phyloP scores from a whole-genome alignment of 2,113 vertebrate species.

The Bubo bubo region DNA sequence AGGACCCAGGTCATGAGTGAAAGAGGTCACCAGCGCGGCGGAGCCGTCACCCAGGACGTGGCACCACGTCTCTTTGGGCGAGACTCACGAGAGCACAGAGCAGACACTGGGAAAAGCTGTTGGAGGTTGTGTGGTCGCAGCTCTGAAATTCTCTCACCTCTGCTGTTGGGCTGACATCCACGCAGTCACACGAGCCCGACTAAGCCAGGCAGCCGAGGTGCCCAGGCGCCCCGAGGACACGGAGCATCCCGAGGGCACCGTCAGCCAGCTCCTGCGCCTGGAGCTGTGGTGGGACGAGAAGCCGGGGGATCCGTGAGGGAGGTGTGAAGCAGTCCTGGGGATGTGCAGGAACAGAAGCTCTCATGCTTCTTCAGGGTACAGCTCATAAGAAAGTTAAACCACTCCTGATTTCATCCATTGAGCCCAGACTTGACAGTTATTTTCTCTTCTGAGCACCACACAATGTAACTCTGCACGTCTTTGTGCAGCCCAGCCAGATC shows the following conservation, averaged over 20 bases:
- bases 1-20: no score
- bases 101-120: neutral
- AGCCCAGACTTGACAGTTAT: neutral
- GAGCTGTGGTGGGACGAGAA: neutral
- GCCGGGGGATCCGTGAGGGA: neutral
- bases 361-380: neutral
- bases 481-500: neutral
- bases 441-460: neutral
- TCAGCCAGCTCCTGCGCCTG: neutral
- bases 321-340: neutral
- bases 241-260: neutral
- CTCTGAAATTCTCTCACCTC: neutral
- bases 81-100: neutral
- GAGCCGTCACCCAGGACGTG: neutral
- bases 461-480: no score
- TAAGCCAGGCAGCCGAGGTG: neutral
- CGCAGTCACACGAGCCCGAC: fast-evolving
- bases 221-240: no score
- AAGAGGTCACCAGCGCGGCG: neutral
- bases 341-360: neutral
- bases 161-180: neutral
- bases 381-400: neutral
- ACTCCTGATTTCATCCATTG: no score
- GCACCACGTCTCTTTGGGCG: neutral
- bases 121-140: neutral